Base-by-base conservation (phyloP, 2,888 invertebrate species). In the Euclidia mi region DNA sequence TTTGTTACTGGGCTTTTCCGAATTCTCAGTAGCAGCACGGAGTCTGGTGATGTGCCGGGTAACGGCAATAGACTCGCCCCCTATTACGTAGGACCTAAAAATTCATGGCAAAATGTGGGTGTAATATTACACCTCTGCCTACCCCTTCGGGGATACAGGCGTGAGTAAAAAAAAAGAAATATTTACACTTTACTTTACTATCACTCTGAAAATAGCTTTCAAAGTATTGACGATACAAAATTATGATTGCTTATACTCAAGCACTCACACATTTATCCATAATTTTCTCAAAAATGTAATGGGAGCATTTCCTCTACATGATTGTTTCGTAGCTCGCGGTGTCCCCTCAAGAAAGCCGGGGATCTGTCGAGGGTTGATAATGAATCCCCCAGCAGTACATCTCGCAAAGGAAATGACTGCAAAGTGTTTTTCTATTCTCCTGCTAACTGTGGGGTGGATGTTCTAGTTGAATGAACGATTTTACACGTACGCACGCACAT, bases 351-450 rank as follows among this genome's bases (percentile, higher is more conserved):
- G 85, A 87, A 86, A 84, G 73, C 68, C 71, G 78, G 79, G 85
- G 91, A 91, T 92, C 90, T 90, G 90, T 88, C 81, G 85, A 84
- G 92, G 93, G 91, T 87, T 84, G 87, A 88, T 92, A 94, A 94
- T 92, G 91, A 93, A 91, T 92, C 93, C 90, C 86, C 84, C 82
- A 78, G 77, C 85, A 83, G 85, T 88, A 91, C 90, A 91, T 92
- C 90, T 90, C 85, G 79, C 78, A 78, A 87, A 86, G 93, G 94
- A 94, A 94, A 93, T 92, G 89, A 86, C 85, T 84, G 87, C 87
- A 90, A 92, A 93, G 92, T 92, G 93, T 91, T 94, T 92, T 93
- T 92, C 91, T 90, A 90, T 89, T 90, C 85, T 80, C 84, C 74
- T 76, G 67, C 79, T 66, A 79, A 82, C 76, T 71, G 72, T 79